These are phyloP conservation scores for Irena cyanogastra DNA, from an alignment of 2,113 vertebrate genomes.

Conservation along the genomic window DNA sequence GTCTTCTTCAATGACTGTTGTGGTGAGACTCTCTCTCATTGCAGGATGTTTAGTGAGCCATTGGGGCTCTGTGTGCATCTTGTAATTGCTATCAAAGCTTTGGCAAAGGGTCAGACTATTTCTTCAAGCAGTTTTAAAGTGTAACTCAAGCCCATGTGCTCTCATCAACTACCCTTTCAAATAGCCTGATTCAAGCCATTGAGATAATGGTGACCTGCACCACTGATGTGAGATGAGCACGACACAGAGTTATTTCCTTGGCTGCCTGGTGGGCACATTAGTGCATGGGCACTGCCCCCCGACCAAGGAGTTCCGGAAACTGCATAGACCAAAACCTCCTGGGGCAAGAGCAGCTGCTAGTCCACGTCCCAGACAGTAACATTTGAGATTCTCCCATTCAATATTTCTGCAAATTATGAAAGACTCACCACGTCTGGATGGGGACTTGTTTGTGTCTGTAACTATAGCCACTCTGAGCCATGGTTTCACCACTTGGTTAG, in stretches of 20 bases:
- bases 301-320: neutral
- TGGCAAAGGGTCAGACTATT: neutral
- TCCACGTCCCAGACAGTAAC: neutral
- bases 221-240: neutral
- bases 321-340: neutral
- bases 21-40: neutral
- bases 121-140: neutral
- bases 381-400: neutral
- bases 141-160: neutral
- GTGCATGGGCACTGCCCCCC: neutral
- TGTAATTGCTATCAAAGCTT: neutral
- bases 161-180: neutral
- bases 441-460: neutral
- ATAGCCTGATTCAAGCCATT: neutral
- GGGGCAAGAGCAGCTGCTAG: neutral
- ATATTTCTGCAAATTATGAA: neutral
- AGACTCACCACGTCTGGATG: neutral
- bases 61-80: neutral
- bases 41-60: neutral
- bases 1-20: neutral
- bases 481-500: neutral
- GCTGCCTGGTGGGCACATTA: neutral
- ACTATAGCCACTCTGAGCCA: neutral
- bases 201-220: neutral
- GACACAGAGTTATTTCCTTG: neutral